These are phyloP conservation scores for Archilochus colubris DNA, from an alignment of 2,113 vertebrate species.

Conservation along the genomic window DNA sequence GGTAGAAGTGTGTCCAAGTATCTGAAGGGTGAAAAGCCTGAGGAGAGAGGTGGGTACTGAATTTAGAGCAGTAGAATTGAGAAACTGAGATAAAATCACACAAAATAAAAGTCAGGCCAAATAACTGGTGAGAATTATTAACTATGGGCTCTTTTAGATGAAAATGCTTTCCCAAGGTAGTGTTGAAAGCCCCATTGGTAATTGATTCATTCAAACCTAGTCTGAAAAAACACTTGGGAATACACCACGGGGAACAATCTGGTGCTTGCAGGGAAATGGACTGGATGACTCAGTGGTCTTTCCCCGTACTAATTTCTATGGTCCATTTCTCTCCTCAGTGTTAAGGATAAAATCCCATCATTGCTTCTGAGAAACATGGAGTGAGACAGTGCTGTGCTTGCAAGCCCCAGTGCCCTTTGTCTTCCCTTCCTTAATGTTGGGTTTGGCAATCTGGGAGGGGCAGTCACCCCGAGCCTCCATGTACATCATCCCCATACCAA, in stretches of 20 bases:
- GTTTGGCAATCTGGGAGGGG: background rate
- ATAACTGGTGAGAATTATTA: conserved; percentile 40
- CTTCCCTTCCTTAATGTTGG: rapidly evolving
- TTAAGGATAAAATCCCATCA: conserved; percentile 23
- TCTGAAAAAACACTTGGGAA: background rate
- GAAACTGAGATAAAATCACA: background rate
- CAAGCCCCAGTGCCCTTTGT: background rate
- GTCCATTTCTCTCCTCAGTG: conserved; percentile 26
- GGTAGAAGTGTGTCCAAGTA: background rate
- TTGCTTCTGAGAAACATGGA: background rate
- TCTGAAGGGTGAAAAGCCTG: background rate
- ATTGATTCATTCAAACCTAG: conserved; percentile 56
- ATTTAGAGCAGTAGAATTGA: background rate
- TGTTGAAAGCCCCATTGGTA: conserved; percentile 18
- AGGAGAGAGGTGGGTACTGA: background rate
- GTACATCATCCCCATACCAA: background rate
- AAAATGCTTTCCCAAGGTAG: background rate
- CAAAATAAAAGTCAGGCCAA: conserved; percentile 12
- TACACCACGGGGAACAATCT: background rate
- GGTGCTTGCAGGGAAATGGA: conserved; percentile 13
- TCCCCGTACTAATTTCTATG: conserved; percentile 59
- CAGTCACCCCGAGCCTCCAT: background rate
- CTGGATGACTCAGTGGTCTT: conserved; percentile 23
- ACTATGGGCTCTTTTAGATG: background rate
- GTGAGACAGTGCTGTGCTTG: background rate